phyloP scores from a whole-genome alignment of 2,113 vertebrate genomes.

The Cephalopterus ornatus region DNA sequence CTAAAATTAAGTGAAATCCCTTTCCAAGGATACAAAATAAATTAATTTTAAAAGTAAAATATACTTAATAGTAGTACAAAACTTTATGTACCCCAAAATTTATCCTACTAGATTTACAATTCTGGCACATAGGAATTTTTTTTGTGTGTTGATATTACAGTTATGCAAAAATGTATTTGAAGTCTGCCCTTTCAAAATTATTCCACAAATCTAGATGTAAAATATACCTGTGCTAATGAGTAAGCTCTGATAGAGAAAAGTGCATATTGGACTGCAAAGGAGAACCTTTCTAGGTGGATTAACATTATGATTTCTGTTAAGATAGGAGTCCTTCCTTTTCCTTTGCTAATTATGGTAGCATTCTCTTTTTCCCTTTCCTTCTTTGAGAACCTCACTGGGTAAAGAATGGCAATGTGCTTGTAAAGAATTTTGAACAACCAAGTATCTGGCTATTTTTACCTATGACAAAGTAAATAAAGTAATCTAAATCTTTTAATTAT shows the following conservation, averaged over 20 bases:
- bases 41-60: background rate
- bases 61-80: background rate
- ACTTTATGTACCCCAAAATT: background rate
- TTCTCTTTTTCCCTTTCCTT: background rate
- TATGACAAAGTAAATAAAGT: background rate
- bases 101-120: background rate
- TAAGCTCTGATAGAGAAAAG: background rate
- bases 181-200: background rate
- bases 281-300: background rate
- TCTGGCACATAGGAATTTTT: background rate
- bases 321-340: background rate
- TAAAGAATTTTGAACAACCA: background rate
- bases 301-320: background rate
- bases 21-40: background rate
- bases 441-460: background rate
- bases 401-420: background rate
- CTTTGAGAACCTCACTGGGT: background rate
- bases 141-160: background rate
- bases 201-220: background rate
- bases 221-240: background rate
- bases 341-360: background rate
- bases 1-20: background rate
- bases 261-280: background rate
- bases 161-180: background rate
- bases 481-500: background rate